A percentile compares a stretch with the other conserved stretches of the same genome.
phyloP scores from a whole-genome alignment of 2,113 vertebrate species.

The Donacobius atricapilla region DNA sequence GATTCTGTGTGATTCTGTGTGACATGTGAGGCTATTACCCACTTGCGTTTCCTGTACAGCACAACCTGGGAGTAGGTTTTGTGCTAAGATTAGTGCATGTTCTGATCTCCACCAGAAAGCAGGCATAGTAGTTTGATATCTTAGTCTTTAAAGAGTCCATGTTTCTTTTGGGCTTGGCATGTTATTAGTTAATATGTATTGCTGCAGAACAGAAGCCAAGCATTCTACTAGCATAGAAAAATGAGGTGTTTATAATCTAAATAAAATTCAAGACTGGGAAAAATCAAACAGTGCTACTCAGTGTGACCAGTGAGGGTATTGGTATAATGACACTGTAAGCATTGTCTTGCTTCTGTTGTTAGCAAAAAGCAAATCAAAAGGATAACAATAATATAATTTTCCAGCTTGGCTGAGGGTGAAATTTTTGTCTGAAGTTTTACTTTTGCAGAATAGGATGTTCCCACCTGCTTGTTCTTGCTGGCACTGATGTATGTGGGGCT shows the following conservation, averaged over 20 bases:
- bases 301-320: background rate
- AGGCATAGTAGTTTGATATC: background rate
- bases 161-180: background rate
- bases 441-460: background rate
- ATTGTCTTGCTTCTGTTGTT: background rate
- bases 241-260: background rate
- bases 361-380: background rate
- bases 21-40: background rate
- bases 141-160: background rate
- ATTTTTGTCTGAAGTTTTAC: background rate
- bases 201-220: background rate
- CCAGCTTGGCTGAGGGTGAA: background rate
- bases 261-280: background rate
- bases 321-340: background rate
- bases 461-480: background rate
- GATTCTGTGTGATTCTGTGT: too few relatives aligned
- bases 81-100: background rate
- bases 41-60: background rate
- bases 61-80: background rate
- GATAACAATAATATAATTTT: background rate
- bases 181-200: background rate
- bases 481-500: accelerated
- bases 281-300: background rate
- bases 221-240: background rate
- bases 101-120: background rate